These are phyloP conservation scores for Pseudomyrmex dendroicus DNA, from an alignment of 1,140 invertebrate species.

Conservation along the genomic window DNA sequence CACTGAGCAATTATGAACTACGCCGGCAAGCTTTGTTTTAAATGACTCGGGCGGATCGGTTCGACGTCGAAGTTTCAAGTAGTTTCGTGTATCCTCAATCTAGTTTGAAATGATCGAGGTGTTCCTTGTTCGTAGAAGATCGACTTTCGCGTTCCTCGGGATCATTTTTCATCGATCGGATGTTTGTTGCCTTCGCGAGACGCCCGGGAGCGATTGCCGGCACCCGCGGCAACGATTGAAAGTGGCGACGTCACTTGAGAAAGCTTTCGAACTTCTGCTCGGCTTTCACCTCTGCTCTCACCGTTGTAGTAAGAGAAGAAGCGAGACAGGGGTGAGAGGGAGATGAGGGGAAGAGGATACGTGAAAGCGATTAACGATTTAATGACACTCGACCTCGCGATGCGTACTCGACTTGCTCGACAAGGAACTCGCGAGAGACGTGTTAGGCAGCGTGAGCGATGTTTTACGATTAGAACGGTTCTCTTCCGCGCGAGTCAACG, in stretches of 20 bases:
- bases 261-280: slow-evolving; percentile 71
- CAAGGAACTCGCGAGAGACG: slow-evolving; percentile 7
- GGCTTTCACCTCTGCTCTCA: slow-evolving; percentile 67
- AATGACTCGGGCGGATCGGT: neutral
- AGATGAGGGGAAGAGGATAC: slow-evolving; percentile 22
- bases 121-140: slow-evolving; percentile 32
- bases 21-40: slow-evolving; percentile 12
- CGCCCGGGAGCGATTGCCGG: slow-evolving; percentile 28
- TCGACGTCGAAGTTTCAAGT: slow-evolving; percentile 21
- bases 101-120: slow-evolving; percentile 17
- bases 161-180: slow-evolving; percentile 67
- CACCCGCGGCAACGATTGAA: slow-evolving; percentile 57
- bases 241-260: slow-evolving; percentile 54
- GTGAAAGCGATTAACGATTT: slow-evolving; percentile 71
- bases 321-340: neutral
- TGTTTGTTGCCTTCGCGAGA: slow-evolving; percentile 48
- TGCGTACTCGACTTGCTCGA: slow-evolving; percentile 23
- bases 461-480: neutral
- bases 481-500: neutral
- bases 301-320: slow-evolving; percentile 38
- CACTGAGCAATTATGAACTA: neutral
- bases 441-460: neutral
- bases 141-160: slow-evolving; percentile 46
- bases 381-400: slow-evolving; percentile 47
- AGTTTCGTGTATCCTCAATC: slow-evolving; percentile 8